Conservation (phyloP, 2,113 vertebrate genomes). For the Chionomys nivalis region DNA sequence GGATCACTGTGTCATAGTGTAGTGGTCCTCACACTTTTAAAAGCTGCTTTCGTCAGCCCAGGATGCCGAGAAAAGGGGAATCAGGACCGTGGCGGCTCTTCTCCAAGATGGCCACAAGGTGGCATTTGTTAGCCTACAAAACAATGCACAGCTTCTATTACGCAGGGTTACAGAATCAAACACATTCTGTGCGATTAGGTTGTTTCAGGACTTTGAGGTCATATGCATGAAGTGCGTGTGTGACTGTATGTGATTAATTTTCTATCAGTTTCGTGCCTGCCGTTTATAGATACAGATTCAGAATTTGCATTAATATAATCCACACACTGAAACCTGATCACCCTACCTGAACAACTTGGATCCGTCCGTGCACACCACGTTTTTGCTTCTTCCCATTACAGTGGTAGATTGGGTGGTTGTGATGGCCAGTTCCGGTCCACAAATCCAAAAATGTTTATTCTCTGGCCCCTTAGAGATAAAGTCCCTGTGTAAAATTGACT, state of each 20-base stretch:
- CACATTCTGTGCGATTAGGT: not conserved
- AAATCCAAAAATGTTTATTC: not conserved
- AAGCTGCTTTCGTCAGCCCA: not conserved
- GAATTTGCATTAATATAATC: not conserved
- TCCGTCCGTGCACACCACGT: rapidly evolving
- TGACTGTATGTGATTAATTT: not conserved
- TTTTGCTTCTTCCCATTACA: not conserved
- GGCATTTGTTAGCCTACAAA: conserved; percentile 62
- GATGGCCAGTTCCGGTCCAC: not conserved
- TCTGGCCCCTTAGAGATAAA: not conserved
- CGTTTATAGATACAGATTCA: not conserved
- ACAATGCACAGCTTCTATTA: not conserved
- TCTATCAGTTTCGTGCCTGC: not conserved
- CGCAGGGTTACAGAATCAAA: not conserved
- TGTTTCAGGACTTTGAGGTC: not conserved
- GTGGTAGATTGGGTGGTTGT: not conserved
- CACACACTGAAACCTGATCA: not conserved
- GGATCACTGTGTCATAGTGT: not conserved
- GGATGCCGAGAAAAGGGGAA: not conserved
- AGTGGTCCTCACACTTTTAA: not conserved
- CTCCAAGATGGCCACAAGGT: conserved; percentile 80
- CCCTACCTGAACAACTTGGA: rapidly evolving
- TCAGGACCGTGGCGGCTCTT: not conserved
- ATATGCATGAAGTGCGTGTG: not conserved
- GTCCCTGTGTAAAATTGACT: not conserved